Conservation (phyloP, 2,797 vertebrate genomes). For the Rachycentron canadum region DNA sequence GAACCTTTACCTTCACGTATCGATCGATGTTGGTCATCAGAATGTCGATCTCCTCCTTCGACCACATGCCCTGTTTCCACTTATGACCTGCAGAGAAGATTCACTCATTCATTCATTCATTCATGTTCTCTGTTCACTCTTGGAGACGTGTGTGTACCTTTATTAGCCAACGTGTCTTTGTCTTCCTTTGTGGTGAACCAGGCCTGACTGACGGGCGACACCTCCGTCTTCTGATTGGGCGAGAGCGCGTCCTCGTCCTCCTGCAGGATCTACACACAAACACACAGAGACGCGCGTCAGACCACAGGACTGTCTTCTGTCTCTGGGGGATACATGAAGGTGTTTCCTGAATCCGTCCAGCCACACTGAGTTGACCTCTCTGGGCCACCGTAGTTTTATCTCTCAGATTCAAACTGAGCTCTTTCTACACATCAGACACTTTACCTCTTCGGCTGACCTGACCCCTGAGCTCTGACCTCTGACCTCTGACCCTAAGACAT, state of each 20-base stretch:
- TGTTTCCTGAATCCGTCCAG: too few relatives aligned
- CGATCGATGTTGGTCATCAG: slow-evolving; percentile 97
- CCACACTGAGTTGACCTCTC: too few relatives aligned
- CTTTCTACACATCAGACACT: too few relatives aligned
- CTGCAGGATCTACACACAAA: slow-evolving; percentile 88
- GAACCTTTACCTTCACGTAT: slow-evolving; percentile 91
- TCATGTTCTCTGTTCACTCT: too few relatives aligned
- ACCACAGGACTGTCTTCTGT: too few relatives aligned
- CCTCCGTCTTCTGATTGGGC: slow-evolving; percentile 87
- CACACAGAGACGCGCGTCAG: neutral
- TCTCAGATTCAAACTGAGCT: too few relatives aligned
- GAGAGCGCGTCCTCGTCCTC: slow-evolving; percentile 89
- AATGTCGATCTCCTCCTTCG: slow-evolving; percentile 98
- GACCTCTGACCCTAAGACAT: neutral
- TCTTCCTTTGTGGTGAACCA: slow-evolving; percentile 99
- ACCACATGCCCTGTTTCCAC: slow-evolving; percentile 99
- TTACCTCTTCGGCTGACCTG: too few relatives aligned
- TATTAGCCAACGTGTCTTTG: slow-evolving; percentile 97
- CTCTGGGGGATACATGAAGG: too few relatives aligned
- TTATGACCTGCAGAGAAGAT: slow-evolving; percentile 89
- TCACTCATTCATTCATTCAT: neutral
- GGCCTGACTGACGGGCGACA: slow-evolving; percentile 96
- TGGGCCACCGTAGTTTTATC: too few relatives aligned
- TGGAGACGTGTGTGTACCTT: slow-evolving; percentile 84
- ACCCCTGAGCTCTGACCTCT: neutral